Base-by-base conservation (phyloP, 2,797 vertebrate species). In the Enteromius unitaeniatus region DNA sequence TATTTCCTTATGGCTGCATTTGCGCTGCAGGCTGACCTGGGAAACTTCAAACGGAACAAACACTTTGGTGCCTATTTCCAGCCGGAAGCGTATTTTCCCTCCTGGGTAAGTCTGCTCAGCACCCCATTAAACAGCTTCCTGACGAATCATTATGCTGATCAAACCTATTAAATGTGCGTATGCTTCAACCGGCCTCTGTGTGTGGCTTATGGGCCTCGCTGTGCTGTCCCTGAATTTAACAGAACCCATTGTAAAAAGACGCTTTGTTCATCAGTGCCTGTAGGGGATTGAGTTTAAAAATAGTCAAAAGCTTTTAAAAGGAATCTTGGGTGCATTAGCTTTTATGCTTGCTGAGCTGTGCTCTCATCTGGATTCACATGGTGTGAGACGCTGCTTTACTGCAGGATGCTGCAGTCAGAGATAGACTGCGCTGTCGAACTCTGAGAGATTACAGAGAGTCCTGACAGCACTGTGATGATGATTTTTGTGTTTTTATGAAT, bases 1-100 rank as follows among this genome's bases (percentile, higher is more conserved):
- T 99, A 99, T 89, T 99, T 99, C 93, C 96, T 99, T 65, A 94
- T 99, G 90, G 98, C 98, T 0, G 97, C 98, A 89, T 99, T 98
- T 9, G 98, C 98, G 58, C 95, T 99, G 58, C 98, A 99, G 89
- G 97, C 97, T 0, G 98, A 99, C 92, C 95, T 99, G 23, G 98
- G 98, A 0, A 98, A 98, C 94, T 99, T 98, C 95, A 99, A 97
- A 91, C 95, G 97, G 72, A 97, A 97, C 92, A 97, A 98, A 90
- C 98, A 99, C 95, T 97, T 95, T 10, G 97, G 97, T 90, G 97
- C 98, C 70, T 99, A 99, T 94, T 99, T 99, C 40, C 97, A 99
- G 89, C 98, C 98, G 0, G 98, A 99, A 88, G 96, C 96, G 40
- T 99, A 99, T 93, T 99, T 99, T 90, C 98, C 98, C 0, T 92